Base-by-base conservation (phyloP, 1,140 invertebrate species). In the Penaeus japonicus region DNA sequence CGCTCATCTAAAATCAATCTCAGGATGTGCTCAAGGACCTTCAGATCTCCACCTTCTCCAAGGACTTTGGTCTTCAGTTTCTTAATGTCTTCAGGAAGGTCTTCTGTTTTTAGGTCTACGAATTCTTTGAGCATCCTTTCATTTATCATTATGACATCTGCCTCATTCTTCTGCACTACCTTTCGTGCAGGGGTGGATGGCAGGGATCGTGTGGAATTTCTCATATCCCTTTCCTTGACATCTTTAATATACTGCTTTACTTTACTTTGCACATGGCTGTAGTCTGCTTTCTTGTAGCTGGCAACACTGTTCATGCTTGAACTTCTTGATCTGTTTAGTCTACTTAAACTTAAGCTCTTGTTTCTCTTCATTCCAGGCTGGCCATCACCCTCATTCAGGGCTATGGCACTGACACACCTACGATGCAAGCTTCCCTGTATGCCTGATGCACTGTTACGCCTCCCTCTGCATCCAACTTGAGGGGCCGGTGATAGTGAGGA, bases 181-280 rank as follows among this genome's bases (percentile, higher is more conserved):
- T 47, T 57, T n/a, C 59, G 53, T 57, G 86, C 79, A 22, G 86
- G 80, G n/a, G 85, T 87, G 12, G 80, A 59, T 24, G 86, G 86
- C 22, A 88, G 79, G n/a, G 86, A 77, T 7, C 80, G 59, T 10
- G 86, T 75, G 53, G 80, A 75, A 59, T 62, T 83, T 39, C 70
- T 83, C 20, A 82, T 7, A 54, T 82, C 62, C 39, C 59, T 70
- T 15, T 88, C 65, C 47, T 88, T 88, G 30, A 88, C 77, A n/a
- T 88, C 86, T n/a, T 57, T 80, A 30, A 88, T 88, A 35, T 88
- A 88, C 39, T 88, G 86, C 15, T 30, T 35, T 10, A 88, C 86
- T 59, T 88, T 88, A 39, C 86, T 83, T 35, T 27, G 70, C 7
- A 88, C 70, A n/a, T 88, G 86, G n/a, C 80, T 83, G 57, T 88